A percentile compares a stretch with the other conserved stretches of the same genome.
Evolutionary conservation across 2,888 invertebrate species (phyloP).

Genomic region (Anagyrus pseudococci): DNA sequence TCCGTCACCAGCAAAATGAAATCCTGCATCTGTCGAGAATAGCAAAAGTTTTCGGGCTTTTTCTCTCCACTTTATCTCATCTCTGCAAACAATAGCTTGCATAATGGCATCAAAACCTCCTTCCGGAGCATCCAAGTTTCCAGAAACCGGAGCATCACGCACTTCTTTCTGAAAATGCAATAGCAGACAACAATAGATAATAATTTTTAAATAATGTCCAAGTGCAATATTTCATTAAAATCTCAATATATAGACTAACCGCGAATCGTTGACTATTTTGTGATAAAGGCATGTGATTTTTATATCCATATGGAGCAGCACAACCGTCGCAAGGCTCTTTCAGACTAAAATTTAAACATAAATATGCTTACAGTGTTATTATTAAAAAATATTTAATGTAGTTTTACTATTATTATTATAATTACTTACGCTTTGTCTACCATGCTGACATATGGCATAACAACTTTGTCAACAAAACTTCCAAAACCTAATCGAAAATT

Average conservation of each 20-base stretch:
- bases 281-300: slow-evolving; percentile 91
- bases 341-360: slow-evolving; percentile 64
- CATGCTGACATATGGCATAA: slow-evolving; percentile 96
- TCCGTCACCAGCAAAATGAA: slow-evolving; percentile 99
- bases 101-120: slow-evolving; percentile 99
- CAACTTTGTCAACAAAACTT: slow-evolving; percentile 96
- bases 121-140: slow-evolving; percentile 97
- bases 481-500: slow-evolving; percentile 94
- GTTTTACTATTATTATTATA: neutral
- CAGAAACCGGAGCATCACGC: slow-evolving; percentile 84
- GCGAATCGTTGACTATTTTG: slow-evolving; percentile 85
- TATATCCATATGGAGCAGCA: slow-evolving; percentile 95
- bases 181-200: neutral
- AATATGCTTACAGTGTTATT: slow-evolving; percentile 13
- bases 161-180: slow-evolving; percentile 72
- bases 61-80: slow-evolving; percentile 94
- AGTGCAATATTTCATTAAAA: neutral
- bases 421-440: slow-evolving; percentile 84
- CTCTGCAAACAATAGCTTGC: slow-evolving; percentile 93
- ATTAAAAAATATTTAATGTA: neutral
- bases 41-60: slow-evolving; percentile 91
- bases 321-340: slow-evolving; percentile 78
- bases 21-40: slow-evolving; percentile 98
- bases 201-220: neutral
- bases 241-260: slow-evolving; percentile 63